Evolutionary conservation across 1,140 invertebrate genomes (phyloP), one percentile per base, ranked within the genome.

Genomic region (Zaprionus taronus): DNA sequence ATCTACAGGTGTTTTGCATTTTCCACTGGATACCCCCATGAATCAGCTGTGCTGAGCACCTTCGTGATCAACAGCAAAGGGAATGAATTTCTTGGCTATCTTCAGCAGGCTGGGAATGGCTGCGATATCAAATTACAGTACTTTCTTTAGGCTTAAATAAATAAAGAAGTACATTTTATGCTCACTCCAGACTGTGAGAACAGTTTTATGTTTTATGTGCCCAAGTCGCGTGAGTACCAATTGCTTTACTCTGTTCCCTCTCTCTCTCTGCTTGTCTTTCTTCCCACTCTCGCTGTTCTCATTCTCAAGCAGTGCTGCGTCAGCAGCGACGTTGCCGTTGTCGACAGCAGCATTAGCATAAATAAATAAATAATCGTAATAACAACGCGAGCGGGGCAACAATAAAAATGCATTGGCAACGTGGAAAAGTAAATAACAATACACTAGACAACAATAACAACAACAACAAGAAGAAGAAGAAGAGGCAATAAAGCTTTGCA

Each of bases 311-410:
- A 84, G 81, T 81, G 84, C 81, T 77, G 14, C 80, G 80, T 83
- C 78, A 89, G 31, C 51, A 20, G 5, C 44, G 24, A 49, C 60
- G 69, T 14, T 47, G 64, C 56, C 70, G 66, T 22, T 62, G 79
- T 69, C 69, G 72, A 63, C 73, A 84, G 63, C 81, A 73, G 77
- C 81, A 89, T 89, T 90, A 89, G 79, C 85, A 89, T 89, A 89
- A 89, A 89, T 89, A 87, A 87, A 87, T 87, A 89, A 90, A 89
- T 90, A 89, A 89, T 85, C 68, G 79, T 90, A 81, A 78, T 72
- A 68, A 47, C 63, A 79, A 65, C 72, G 41, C n/a, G 6, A n/a
- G 15, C 15, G 14, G 5, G 17, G 41, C 38, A 74, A 34, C 60
- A 58, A 67, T 36, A 73, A 68, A 68, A 78, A 61, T 73, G 72